These are phyloP conservation scores for Chaetogeoica ovagalla DNA, from an alignment of 2,888 invertebrate species.

Conservation along the genomic window DNA sequence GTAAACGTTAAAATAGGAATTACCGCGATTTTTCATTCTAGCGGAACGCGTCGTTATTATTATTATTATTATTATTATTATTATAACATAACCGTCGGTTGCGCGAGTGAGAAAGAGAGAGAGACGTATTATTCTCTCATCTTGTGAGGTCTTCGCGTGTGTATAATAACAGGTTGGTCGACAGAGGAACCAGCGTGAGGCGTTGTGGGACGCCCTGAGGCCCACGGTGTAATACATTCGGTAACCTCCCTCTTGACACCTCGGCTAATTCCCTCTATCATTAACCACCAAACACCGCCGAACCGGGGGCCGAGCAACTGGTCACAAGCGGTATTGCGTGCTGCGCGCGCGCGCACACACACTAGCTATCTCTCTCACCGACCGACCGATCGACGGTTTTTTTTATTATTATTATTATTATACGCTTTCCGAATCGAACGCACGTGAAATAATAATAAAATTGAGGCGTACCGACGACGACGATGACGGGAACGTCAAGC, in stretches of 20 bases:
- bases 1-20: conserved; percentile 21
- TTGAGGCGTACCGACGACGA: conserved; percentile 17
- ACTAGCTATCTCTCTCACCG: background rate
- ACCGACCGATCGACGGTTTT: conserved; percentile 22
- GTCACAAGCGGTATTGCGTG: conserved; percentile 20
- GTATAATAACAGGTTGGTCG: conserved; percentile 51
- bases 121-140: conserved; percentile 4
- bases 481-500: no score
- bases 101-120: background rate
- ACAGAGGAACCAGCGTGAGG: conserved; percentile 49
- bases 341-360: background rate
- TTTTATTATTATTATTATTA: background rate
- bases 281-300: conserved; percentile 37
- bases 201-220: conserved; percentile 52
- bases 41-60: conserved; percentile 9
- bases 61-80: no score
- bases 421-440: conserved; percentile 36
- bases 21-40: conserved; percentile 42
- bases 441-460: conserved; percentile 40
- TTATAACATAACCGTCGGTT: no score
- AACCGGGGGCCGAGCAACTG: conserved; percentile 21
- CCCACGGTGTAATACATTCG: conserved; percentile 18
- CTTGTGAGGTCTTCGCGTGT: conserved; percentile 47
- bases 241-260: conserved; percentile 53
- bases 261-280: conserved; percentile 53